phyloP scores from a whole-genome alignment of 2,888 invertebrate genomes.

The Palloptera scutellata region DNA sequence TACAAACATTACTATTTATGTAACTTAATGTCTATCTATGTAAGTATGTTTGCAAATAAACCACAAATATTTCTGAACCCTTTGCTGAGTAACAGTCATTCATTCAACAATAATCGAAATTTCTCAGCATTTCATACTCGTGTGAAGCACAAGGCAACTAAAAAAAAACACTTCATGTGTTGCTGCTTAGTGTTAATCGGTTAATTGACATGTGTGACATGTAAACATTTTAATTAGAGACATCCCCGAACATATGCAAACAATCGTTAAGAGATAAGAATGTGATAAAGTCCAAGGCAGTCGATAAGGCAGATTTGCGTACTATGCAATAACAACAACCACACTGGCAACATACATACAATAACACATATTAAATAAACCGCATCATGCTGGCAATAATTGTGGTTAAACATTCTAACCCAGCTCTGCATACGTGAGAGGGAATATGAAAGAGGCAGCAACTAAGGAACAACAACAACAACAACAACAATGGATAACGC shows the following conservation, averaged over 20 bases:
- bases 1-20: too few relatives aligned
- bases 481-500: background rate
- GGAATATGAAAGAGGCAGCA: background rate
- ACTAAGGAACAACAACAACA: background rate
- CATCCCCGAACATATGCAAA: constrained; percentile 34
- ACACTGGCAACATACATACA: constrained; percentile 12
- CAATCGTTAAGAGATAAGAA: constrained; percentile 13
- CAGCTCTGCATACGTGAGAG: background rate
- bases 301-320: constrained; percentile 18
- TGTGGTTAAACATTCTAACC: background rate
- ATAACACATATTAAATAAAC: background rate
- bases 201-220: background rate
- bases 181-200: constrained; percentile 10
- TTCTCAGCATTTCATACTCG: too few relatives aligned
- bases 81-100: too few relatives aligned
- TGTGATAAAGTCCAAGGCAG: background rate
- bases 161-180: background rate
- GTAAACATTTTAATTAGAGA: constrained; percentile 10
- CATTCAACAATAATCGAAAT: too few relatives aligned
- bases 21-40: too few relatives aligned
- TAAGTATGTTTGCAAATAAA: too few relatives aligned
- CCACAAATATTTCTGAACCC: too few relatives aligned
- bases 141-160: too few relatives aligned
- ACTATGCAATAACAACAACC: constrained; percentile 2
- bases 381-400: background rate